These are phyloP conservation scores for Pogonocherus hispidulus DNA, from an alignment of 2,888 invertebrate species.

Conservation along the genomic window DNA sequence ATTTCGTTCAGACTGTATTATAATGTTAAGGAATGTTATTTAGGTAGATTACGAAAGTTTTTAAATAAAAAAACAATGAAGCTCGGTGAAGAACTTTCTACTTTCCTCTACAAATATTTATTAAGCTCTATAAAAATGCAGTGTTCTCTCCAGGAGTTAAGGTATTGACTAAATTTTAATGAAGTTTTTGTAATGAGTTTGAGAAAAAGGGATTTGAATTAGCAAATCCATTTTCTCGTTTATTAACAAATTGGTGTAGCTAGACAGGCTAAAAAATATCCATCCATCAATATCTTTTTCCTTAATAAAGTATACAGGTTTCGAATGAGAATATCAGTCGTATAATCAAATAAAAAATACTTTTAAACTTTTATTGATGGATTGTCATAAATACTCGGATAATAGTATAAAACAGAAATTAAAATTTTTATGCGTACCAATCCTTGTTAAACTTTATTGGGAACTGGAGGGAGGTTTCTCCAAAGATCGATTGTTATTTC, in stretches of 20 bases:
- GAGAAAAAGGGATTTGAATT: background rate
- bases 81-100: background rate
- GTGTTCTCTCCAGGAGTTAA: background rate
- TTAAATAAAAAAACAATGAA: constrained; percentile 2
- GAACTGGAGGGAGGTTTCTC: too few species aligned
- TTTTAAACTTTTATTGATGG: background rate
- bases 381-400: background rate
- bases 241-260: too few species aligned
- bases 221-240: background rate
- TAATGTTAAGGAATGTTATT: background rate
- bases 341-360: too few species aligned
- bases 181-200: background rate
- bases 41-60: constrained; percentile 2
- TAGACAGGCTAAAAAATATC: too few species aligned
- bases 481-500: too few species aligned
- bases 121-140: background rate
- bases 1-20: background rate
- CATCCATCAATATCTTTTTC: too few species aligned
- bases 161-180: background rate
- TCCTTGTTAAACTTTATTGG: too few species aligned
- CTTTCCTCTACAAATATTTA: background rate
- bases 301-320: too few species aligned
- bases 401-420: background rate
- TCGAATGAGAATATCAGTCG: too few species aligned
- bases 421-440: too few species aligned